Conservation (phyloP, 92 coral and sea anemone genomes). For the Bergia puertoricense region DNA sequence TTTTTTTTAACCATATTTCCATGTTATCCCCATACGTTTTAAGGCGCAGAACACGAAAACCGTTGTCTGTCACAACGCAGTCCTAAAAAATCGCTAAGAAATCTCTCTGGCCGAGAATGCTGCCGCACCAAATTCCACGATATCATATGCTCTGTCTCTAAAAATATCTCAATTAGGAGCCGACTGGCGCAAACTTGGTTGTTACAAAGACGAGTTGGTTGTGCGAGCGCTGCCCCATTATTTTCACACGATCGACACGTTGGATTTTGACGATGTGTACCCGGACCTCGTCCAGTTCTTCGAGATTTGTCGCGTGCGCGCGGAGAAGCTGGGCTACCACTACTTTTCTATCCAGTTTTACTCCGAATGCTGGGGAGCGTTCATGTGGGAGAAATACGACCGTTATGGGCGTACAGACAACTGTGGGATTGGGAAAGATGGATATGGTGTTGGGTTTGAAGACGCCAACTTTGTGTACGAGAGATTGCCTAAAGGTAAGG, state of each 20-base stretch:
- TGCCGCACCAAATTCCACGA: too few species aligned
- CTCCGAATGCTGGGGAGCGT: slow-evolving; percentile 37
- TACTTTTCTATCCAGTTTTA: slow-evolving; percentile 23
- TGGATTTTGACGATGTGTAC: slow-evolving; percentile 14
- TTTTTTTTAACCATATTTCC: too few species aligned
- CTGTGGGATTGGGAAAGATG: slow-evolving; percentile 13
- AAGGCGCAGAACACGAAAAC: too few species aligned
- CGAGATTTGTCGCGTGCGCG: slow-evolving; percentile 24
- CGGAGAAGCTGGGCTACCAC: slow-evolving; percentile 25
- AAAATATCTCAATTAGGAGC: neutral
- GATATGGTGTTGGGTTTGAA: slow-evolving; percentile 28
- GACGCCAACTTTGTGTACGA: slow-evolving; percentile 30
- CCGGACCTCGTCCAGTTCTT: slow-evolving; percentile 3
- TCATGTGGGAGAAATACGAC: slow-evolving; percentile 27
- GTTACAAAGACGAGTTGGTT: slow-evolving; percentile 2
- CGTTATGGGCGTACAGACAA: slow-evolving; percentile 5
- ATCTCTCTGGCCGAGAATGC: neutral
- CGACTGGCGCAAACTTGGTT: slow-evolving; percentile 29
- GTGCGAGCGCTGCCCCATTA: slow-evolving; percentile 11
- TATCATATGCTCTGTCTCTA: neutral
- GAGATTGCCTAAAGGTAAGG: slow-evolving; percentile 28
- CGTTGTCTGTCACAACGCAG: too few species aligned
- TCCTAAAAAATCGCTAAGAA: too few species aligned
- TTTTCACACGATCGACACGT: neutral
- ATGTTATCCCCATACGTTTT: too few species aligned